These are phyloP conservation scores for Magallana gigas DNA, from an alignment of 1,140 invertebrate species.

Conservation along the genomic window DNA sequence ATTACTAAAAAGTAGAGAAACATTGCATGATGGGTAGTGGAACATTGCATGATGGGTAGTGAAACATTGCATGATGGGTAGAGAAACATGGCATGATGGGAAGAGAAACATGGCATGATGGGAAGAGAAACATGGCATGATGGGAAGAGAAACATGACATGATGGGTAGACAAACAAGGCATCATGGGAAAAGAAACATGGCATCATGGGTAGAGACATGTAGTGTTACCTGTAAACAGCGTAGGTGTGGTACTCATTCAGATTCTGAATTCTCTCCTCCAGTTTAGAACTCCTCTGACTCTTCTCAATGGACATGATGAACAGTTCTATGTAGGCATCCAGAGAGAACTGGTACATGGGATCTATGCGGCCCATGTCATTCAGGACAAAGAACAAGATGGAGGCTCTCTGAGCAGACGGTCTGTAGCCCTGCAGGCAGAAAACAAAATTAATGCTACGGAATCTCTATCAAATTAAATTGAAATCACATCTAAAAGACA, in stretches of 20 bases:
- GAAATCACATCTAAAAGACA: too few relatives aligned
- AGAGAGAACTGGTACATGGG: slow-evolving; percentile 81
- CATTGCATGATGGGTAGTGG: too few relatives aligned
- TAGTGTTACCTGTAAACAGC: slow-evolving; percentile 86
- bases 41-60: too few relatives aligned
- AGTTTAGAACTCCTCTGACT: slow-evolving; percentile 85
- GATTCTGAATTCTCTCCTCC: slow-evolving; percentile 86
- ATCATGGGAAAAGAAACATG: too few relatives aligned
- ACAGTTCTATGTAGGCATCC: slow-evolving; percentile 84
- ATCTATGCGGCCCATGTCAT: slow-evolving; percentile 80
- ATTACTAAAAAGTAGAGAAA: too few relatives aligned
- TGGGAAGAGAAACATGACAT: too few relatives aligned
- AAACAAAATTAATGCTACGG: not conserved
- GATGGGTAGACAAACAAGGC: too few relatives aligned
- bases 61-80: too few relatives aligned
- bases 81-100: too few relatives aligned
- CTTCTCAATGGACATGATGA: slow-evolving; percentile 89
- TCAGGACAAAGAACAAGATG: slow-evolving; percentile 80
- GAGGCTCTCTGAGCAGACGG: slow-evolving; percentile 79
- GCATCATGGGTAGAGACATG: not conserved
- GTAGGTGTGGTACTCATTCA: slow-evolving; percentile 93
- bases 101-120: too few relatives aligned
- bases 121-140: too few relatives aligned
- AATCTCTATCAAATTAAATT: not conserved
- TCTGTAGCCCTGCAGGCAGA: slow-evolving; percentile 75